Evolutionary conservation across 2,888 invertebrate species (phyloP).

Genomic region (Pristionchus fissidentatus): DNA sequence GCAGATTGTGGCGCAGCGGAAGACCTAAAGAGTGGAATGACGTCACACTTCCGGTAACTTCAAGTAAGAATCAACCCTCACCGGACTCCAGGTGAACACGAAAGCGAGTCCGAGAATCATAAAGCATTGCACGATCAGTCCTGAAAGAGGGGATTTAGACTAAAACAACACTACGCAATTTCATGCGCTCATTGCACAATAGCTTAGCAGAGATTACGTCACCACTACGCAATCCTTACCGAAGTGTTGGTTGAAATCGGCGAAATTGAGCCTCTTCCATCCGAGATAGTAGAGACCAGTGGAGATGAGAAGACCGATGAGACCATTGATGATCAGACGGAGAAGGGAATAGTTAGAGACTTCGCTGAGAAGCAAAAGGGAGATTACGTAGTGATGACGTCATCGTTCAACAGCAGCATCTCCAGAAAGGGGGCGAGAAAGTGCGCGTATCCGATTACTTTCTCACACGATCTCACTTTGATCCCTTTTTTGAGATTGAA

Average conservation of each 20-base stretch:
- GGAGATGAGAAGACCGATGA: constrained; percentile 64
- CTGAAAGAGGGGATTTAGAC: not conserved
- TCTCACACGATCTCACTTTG: not conserved
- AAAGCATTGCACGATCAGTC: constrained; percentile 58
- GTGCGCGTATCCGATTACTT: not conserved
- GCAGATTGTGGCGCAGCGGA: constrained; percentile 69
- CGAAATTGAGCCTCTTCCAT: constrained; percentile 72
- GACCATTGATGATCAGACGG: constrained; percentile 63
- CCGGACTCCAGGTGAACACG: constrained; percentile 66
- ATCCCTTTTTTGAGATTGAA: not conserved
- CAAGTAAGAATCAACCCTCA: not conserved
- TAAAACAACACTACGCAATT: too few relatives aligned
- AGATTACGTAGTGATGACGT: not conserved
- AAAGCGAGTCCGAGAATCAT: constrained; percentile 62
- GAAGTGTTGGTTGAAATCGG: constrained; percentile 60
- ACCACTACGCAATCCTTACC: not conserved
- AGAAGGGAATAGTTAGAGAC: constrained; percentile 64
- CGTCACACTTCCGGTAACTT: not conserved
- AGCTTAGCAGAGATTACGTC: too few relatives aligned
- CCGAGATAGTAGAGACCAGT: constrained; percentile 63
- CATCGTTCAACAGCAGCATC: not conserved
- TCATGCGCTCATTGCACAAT: too few relatives aligned
- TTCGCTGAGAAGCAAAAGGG: constrained; percentile 59
- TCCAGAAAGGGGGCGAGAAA: too few relatives aligned
- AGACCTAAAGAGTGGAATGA: constrained; percentile 55